A percentile compares a stretch with the other conserved stretches of the same genome.
Evolutionary conservation across 2,113 vertebrate species (phyloP).

Genomic region (Mirza zaza): DNA sequence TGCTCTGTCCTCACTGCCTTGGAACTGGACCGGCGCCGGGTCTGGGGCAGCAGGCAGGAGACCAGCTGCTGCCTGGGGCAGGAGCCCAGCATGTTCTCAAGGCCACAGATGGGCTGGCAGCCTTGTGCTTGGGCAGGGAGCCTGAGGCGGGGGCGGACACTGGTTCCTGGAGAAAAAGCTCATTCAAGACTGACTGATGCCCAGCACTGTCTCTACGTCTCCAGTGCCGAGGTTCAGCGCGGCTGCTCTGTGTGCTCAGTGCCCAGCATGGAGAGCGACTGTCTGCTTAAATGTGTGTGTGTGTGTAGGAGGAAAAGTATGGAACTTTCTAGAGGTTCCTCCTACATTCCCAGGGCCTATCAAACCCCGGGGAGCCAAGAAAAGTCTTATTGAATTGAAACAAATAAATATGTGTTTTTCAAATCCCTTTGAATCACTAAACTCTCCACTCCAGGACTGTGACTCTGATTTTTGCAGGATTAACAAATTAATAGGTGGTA

Average conservation of each 20-base stretch:
- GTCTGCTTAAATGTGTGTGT: background rate
- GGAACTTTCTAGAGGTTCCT: background rate
- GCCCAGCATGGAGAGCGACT: background rate
- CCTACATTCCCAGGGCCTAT: background rate
- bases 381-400: background rate
- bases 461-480: background rate
- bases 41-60: slow-evolving; percentile 57
- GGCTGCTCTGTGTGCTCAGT: background rate
- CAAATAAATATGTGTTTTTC: background rate
- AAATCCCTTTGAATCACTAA: background rate
- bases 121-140: slow-evolving; percentile 62
- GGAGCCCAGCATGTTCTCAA: slow-evolving; percentile 75
- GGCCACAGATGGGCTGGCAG: slow-evolving; percentile 80
- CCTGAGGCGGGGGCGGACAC: slow-evolving; percentile 64
- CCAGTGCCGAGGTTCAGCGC: background rate
- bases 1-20: slow-evolving; percentile 22
- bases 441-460: background rate
- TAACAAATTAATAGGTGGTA: background rate
- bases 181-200: slow-evolving; percentile 68
- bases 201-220: background rate
- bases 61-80: slow-evolving; percentile 76
- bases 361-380: background rate
- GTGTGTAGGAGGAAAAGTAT: background rate
- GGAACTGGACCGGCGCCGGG: slow-evolving; percentile 25
- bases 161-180: slow-evolving; percentile 57